Evolutionary conservation across 2,888 invertebrate species (phyloP), one percentile per base, ranked within the genome.

Genomic region (Onthophagus sagittarius): DNA sequence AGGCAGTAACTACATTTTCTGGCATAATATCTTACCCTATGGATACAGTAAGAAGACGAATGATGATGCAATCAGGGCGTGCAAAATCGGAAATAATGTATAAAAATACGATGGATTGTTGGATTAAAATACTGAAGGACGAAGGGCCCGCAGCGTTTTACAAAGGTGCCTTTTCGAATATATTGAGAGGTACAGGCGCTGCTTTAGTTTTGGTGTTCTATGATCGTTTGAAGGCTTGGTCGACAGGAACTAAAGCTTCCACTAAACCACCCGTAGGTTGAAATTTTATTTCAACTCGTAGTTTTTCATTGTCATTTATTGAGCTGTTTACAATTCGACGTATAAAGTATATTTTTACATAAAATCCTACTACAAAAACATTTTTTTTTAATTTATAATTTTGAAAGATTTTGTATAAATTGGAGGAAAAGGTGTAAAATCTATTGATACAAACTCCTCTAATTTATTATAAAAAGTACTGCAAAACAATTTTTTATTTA

Each of bases 61-160:
- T 99, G 96, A 98, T 98, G 98, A 98, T 98, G 98, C 97, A 97
- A 88, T 97, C 97, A 80, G 96, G 96, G 73, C 92, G 94, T 78
- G 91, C 91, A 81, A 91, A 92, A 88, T 86, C 87, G 71, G 95
- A 96, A 72, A 90, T 95, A 79, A 87, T 95, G 81, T 97, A 97
- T 91, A 97, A 94, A 89, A 93, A 89, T 87, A 97, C 98, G 70
- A 81, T 95, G 76, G 95, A 98, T 88, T 98, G 98, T 89, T 96
- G 96, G 93, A 82, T 88, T 72, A 93, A 94, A 86, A 96, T 97
- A 84, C 88, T 92, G 85, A 92, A 91, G 86, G 87, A 89, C 72
- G 98, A 99, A 87, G 98, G 98, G 72, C 73, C 83, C 1, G 84
- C 86, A 75, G 96, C 98, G 81, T 96, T 98, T 92, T 98, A 98